Evolutionary conservation across 2,113 vertebrate genomes (phyloP), one percentile per base, ranked within the genome.

Genomic region (Nothocercus julius): DNA sequence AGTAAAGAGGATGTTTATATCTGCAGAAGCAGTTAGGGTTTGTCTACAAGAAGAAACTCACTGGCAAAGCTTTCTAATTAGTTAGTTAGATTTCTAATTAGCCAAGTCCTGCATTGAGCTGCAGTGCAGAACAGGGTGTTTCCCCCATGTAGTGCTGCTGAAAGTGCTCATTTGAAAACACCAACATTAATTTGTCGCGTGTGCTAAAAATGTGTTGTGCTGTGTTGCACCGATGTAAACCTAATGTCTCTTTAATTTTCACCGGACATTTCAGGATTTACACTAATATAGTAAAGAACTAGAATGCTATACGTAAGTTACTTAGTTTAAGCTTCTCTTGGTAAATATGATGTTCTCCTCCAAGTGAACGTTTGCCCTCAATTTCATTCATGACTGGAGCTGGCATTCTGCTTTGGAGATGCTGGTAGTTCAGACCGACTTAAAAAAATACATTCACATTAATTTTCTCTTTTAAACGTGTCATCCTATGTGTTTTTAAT

Each of bases 401-500:
- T 64, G 16, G 24, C 9, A 7, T n/a, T 17, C 6, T 21, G 13
- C 64, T 25, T 20, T 42, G 53, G 25, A 44, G 13, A 1, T 51
- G 58, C 58, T n/a, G 42, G 2, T 18, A 28, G n/a, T 38, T 67
- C 66, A 13, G 64, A 47, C 4, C 11, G 19, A 28, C 70, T 62
- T n/a, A 1, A 4, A 32, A 34, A 18, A 61, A 53, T 16, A 2
- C 9, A 11, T 67, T 49, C 7, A 15, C 3, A 15, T 69, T 10
- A 47, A 42, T 13, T 22, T 27, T 25, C 8, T 63, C 30, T 53
- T 62, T 54, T 25, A 59, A 28, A 19, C 13, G 13, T 3, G 8
- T 8, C 5, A 3, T 5, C 19, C 2, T 13, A 7, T 3, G 19
- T 7, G 12, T 28, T 74, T 85, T 28, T 17, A 27, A 0, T 15